A percentile compares a stretch with the other conserved stretches of the same genome.
phyloP scores from a whole-genome alignment of 2,888 invertebrate genomes.

The Cerceris ruficornis region DNA sequence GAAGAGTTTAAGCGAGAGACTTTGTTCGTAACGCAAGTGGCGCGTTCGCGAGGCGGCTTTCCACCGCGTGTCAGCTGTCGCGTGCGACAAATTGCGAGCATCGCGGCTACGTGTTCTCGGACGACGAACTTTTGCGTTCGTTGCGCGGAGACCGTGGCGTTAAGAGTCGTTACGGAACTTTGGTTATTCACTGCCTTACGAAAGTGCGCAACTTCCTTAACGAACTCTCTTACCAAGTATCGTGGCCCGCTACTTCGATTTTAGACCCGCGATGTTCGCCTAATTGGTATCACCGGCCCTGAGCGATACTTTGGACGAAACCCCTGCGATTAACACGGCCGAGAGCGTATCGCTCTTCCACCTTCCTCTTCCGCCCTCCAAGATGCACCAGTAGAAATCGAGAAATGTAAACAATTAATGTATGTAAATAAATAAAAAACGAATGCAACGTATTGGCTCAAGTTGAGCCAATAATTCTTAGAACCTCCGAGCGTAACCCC shows the following conservation, averaged over 20 bases:
- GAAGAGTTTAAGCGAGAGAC: neutral
- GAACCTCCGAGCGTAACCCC: conserved; percentile 12
- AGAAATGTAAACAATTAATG: neutral
- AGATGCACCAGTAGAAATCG: neutral
- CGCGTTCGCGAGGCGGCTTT: conserved; percentile 31
- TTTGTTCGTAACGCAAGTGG: conserved; percentile 34
- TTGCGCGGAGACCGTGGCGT: conserved; percentile 56
- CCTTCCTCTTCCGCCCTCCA: no score
- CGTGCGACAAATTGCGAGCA: conserved; percentile 67
- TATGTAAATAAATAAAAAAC: neutral
- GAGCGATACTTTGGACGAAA: no score
- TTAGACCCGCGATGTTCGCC: conserved; percentile 51
- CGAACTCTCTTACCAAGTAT: conserved; percentile 66
- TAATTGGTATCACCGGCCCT: conserved; percentile 44
- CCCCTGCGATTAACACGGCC: no score
- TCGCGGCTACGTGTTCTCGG: conserved; percentile 44
- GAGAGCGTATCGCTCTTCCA: no score
- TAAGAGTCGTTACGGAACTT: conserved; percentile 69
- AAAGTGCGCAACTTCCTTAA: conserved; percentile 65
- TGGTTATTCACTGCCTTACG: conserved; percentile 63
- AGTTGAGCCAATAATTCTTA: conserved; percentile 44
- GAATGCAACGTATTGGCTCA: neutral
- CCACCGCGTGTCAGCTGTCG: conserved; percentile 59
- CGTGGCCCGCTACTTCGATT: conserved; percentile 60
- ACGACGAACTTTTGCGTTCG: conserved; percentile 54